phyloP scores from a whole-genome alignment of 2,113 vertebrate genomes.

The Oenanthe melanoleuca region DNA sequence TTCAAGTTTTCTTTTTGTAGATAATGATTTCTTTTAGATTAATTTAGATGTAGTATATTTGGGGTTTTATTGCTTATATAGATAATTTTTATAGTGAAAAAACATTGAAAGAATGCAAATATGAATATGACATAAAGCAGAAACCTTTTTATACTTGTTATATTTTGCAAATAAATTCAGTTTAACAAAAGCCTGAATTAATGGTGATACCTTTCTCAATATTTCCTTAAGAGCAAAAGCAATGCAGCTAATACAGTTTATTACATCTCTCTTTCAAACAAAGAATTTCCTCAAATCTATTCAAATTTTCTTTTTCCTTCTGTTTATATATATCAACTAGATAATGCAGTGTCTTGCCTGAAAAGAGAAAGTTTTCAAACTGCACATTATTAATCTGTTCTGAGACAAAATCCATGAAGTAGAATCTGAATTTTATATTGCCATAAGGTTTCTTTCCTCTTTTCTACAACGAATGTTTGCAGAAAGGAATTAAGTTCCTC shows the following conservation, averaged over 20 bases:
- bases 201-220: background rate
- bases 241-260: background rate
- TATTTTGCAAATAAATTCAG: background rate
- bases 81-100: background rate
- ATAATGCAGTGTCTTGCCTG: background rate
- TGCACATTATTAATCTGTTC: background rate
- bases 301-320: background rate
- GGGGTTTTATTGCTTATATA: background rate
- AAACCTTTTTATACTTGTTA: background rate
- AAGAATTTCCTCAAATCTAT: background rate
- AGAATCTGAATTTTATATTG: background rate
- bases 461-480: background rate
- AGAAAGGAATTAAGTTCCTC: background rate
- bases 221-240: background rate
- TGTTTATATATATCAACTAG: background rate
- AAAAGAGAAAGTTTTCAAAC: background rate
- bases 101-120: background rate
- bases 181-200: background rate
- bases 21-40: background rate
- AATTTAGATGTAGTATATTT: background rate
- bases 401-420: background rate
- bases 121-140: background rate
- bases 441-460: background rate
- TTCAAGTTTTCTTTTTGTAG: background rate
- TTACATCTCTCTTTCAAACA: background rate